Evolutionary conservation across 1,140 invertebrate species (phyloP), one percentile per base, ranked within the genome.

Genomic region (Arion vulgaris): DNA sequence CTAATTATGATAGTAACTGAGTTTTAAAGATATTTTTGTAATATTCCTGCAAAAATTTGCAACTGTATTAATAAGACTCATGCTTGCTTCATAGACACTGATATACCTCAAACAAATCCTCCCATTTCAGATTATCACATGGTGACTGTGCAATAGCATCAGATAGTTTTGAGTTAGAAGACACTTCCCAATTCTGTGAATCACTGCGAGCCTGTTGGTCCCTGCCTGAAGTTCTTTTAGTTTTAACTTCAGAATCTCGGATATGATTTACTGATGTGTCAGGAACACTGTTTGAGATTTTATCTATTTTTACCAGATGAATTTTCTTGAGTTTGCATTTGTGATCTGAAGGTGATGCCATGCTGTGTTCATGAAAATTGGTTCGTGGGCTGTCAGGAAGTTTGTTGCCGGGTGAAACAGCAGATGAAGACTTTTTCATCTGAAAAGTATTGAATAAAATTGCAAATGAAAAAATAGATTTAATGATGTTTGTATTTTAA

Each of bases 171-270:
- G 96, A 96, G 39, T 96, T 96, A 32, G n/a, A 66, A 34, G 62
- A 66, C 38, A 97, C 96, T 87, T 98, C 97, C 90, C 96, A 97
- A 89, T 98, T 97, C 0, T 96, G 97, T 32, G 98, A 93, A 82
- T 96, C 96, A 90, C 96, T 97, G 78, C 96, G 94, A 2, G 96
- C 95, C 15, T 94, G 94, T 36, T 96, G 96, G 92, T 97, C 97
- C 88, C 95, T 94, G 89, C 97, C 96, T 0, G 92, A 92, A 69
- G 95, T 4, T 19, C 26, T 57, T 57, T 1, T 2, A 19, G 26
- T 15, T 5, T 5, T 57, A n/a, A 57, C 26, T n/a, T 57, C 53
- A 57, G 53, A n/a, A 4, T 57, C 17, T 57, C 2, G 9, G 26
- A n/a, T 57, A 4, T n/a, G 17, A 19, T 19, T 57, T 9, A 19